These are phyloP conservation scores for Anoura caudifer DNA, from an alignment of 2,113 vertebrate species.

Conservation along the genomic window DNA sequence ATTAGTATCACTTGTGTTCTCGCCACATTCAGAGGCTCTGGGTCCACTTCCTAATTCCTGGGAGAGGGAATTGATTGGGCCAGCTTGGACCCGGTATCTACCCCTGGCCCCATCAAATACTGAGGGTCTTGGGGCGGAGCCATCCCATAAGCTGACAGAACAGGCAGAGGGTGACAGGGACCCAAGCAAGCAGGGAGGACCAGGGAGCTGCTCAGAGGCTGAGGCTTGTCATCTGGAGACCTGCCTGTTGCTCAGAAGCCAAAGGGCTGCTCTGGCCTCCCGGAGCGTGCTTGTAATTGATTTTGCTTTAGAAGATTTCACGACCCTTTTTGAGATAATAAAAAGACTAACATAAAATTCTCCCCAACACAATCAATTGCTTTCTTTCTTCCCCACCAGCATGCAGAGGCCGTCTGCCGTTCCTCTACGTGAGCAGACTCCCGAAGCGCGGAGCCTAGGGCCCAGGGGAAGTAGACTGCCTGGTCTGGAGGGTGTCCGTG, in stretches of 20 bases:
- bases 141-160: neutral
- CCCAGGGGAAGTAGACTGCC: neutral
- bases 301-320: conserved; percentile 65
- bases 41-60: neutral
- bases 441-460: neutral
- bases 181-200: neutral
- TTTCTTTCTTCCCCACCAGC: neutral
- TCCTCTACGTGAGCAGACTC: neutral
- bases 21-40: neutral
- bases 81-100: neutral
- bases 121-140: neutral
- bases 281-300: conserved; percentile 21
- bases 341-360: conserved; percentile 66
- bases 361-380: conserved; percentile 66
- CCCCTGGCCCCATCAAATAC: too few relatives aligned
- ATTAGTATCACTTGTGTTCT: neutral
- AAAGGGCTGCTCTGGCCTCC: conserved; percentile 20
- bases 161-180: neutral
- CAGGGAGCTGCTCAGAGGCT: neutral
- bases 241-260: conserved; percentile 1
- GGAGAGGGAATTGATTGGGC: neutral
- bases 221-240: neutral
- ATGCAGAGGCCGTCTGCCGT: neutral
- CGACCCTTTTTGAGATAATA: conserved; percentile 67
- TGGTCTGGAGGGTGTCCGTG: neutral